These are phyloP conservation scores for Chrysemys picta DNA, from an alignment of 2,113 vertebrate genomes.

Conservation along the genomic window DNA sequence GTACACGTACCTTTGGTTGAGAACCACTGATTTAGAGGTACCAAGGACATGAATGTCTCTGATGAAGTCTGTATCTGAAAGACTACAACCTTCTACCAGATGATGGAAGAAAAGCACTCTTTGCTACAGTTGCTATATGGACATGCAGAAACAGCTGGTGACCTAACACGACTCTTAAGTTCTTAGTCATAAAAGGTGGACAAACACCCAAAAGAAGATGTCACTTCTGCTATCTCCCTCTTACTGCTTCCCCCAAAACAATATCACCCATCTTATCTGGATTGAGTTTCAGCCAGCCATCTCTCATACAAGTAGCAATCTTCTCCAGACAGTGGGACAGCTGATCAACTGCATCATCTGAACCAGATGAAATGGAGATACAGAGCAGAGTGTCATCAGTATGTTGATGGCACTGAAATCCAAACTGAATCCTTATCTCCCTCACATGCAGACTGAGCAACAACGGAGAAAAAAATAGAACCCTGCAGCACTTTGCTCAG, in stretches of 20 bases:
- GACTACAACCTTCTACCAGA: not conserved
- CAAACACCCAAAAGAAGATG: not conserved
- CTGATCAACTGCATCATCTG: not conserved
- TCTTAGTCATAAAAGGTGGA: not conserved
- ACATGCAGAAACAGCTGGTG: not conserved
- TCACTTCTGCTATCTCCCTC: not conserved
- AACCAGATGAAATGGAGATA: not conserved
- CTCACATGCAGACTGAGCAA: accelerated
- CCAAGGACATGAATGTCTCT: not conserved
- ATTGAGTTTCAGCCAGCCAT: not conserved
- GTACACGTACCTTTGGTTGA: no score
- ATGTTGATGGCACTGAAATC: not conserved
- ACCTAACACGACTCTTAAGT: not conserved
- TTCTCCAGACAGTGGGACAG: not conserved
- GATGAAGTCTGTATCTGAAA: not conserved
- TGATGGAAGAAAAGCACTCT: not conserved
- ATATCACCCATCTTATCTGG: not conserved
- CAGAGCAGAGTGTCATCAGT: not conserved
- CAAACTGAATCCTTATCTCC: not conserved
- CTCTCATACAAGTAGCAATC: not conserved
- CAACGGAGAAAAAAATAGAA: not conserved
- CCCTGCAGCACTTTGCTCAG: not conserved
- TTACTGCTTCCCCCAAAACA: not conserved
- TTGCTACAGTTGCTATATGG: not conserved
- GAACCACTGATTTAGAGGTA: not conserved